Evolutionary conservation across 2,888 invertebrate genomes (phyloP), one percentile per base, ranked within the genome.

Genomic region (Coecobrya sp.): DNA sequence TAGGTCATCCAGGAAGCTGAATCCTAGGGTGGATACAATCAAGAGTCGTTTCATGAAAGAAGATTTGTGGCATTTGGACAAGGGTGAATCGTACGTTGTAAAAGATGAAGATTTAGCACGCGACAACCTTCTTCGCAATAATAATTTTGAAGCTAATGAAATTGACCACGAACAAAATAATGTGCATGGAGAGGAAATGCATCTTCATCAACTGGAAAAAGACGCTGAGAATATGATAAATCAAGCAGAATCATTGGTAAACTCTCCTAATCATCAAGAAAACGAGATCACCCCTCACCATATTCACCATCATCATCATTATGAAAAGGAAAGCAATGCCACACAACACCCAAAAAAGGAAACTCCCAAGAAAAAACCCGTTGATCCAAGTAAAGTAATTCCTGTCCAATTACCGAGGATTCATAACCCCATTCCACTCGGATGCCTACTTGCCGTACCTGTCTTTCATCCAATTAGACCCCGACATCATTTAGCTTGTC

Each of bases 391-490:
- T n/a, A 13, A 22, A 13, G 19, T 68, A 55, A 10, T 52, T 19
- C 52, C 68, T 22, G 13, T 16, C 4, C 70, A 65, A 22, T 16
- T 86, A 3, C 93, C 93, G n/a, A 88, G 94, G 79, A 88, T 94
- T 36, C 95, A 94, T 93, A 90, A 86, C 52, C 94, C 94, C 42
- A 93, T 95, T 30, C 95, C 95, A 0, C 42, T 95, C 52, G 95
- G 95, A 0, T 95, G 95, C 49, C 92, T 94, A 10, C 93, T 94
- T 1, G 90, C 94, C n/a, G 86, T 93, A 13, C 95, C 95, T 36
- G 85, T 93, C 10, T 94, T 92, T 59, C 95, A 95, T 68, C 94
- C 94, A 11, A 91, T 95, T n/a, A 84, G 91, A 68, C 94, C 94
- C 8, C 73, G 94, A 70, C 93, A 94, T 89, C 95, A 95, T 87